These are phyloP conservation scores for Buteo buteo DNA, from an alignment of 2,113 vertebrate genomes.

Conservation along the genomic window DNA sequence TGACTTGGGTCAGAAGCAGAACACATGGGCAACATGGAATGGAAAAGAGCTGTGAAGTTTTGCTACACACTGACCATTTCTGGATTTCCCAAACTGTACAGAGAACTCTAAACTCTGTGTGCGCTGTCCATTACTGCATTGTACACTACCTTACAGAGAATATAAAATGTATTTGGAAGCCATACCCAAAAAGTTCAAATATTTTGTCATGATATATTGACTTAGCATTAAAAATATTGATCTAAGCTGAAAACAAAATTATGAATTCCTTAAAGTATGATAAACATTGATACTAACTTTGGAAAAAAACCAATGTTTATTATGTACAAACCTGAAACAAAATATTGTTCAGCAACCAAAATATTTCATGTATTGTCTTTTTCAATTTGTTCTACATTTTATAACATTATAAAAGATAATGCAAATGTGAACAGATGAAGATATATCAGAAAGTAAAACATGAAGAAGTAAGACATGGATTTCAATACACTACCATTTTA, in stretches of 20 bases:
- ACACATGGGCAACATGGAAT: too few relatives aligned
- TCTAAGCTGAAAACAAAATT: background rate
- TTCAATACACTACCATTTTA: background rate
- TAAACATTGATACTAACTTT: background rate
- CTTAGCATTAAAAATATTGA: background rate
- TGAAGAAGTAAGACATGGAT: background rate
- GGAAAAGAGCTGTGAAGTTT: too few relatives aligned
- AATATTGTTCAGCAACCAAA: background rate
- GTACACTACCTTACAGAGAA: too few relatives aligned
- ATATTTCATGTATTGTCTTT: background rate
- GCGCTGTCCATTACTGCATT: too few relatives aligned
- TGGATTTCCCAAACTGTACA: too few relatives aligned
- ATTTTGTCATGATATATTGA: too few relatives aligned
- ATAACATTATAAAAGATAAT: background rate
- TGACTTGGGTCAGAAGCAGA: too few relatives aligned
- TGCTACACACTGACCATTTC: too few relatives aligned
- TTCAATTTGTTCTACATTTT: background rate
- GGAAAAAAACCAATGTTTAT: fast-evolving
- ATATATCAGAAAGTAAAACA: background rate
- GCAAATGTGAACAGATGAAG: background rate
- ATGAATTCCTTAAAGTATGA: background rate
- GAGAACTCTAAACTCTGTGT: too few relatives aligned
- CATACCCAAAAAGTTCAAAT: too few relatives aligned
- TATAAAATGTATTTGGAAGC: too few relatives aligned
- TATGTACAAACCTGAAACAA: background rate